Evolutionary conservation across 1,140 invertebrate species (phyloP), one percentile per base, ranked within the genome.

Genomic region (Aporrectodea caliginosa): DNA sequence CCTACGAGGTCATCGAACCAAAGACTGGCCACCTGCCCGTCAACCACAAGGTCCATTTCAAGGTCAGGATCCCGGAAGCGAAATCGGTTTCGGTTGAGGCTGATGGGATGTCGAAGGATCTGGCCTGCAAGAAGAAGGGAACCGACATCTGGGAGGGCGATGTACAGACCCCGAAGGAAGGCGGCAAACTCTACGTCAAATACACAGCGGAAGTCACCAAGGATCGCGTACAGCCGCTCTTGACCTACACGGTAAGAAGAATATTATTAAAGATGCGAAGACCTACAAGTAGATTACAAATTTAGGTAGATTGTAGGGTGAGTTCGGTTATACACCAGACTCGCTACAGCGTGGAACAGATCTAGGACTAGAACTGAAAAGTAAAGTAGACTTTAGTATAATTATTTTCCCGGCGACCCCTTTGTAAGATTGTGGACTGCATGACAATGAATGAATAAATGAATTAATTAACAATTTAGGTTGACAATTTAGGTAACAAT

Each of bases 1-100:
- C 14, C n/a, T 79, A 73, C 35, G 27, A 43, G 27, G 22, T 79
- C 31, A 30, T 73, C 32, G 78, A 79, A 73, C 78, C 78, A 32
- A 79, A 68, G 71, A 30, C 31, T 16, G 58, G 35, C 16, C 14
- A 35, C 27, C 32, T 79, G 34, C 22, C 14, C 30, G 14, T 70
- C 12, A 69, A 70, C 35, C 34, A 79, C 27, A 72, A 73, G 35
- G 31, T 73, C 31, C 32, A 43, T 71, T 71, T 73, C 34, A 71
- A 34, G 35, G 30, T 76, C 27, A 76, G 29, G 6, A 22, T 76
- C n/a, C 75, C 75, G 33, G 75, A 43, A 27, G 22, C 31, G 16
- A 43, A 76, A 58, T 27, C 29, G 2, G 75, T 68, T 32, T 58
- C 29, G 12, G 29, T 76, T n/a, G 75, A 76, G 43, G 35, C 22